These are phyloP conservation scores for Microcebus ravelobensis DNA, from an alignment of 2,113 vertebrate species.

Conservation along the genomic window DNA sequence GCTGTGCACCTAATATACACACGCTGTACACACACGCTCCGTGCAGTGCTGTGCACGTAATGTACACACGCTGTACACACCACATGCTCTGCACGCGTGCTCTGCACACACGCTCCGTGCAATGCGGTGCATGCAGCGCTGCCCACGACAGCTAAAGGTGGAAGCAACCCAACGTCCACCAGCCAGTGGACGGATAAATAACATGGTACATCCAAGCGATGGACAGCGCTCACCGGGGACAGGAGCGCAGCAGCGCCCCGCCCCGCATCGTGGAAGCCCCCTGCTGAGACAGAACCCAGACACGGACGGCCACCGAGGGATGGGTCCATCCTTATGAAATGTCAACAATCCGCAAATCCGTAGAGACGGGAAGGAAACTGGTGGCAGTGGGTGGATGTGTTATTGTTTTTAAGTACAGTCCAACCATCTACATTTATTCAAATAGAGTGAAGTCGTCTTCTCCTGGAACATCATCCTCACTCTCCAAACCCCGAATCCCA, in stretches of 20 bases:
- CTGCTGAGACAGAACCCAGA: background rate
- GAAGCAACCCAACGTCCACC: background rate
- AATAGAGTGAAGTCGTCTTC: too few species aligned
- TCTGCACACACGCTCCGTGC: rapidly evolving
- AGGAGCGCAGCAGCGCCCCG: rapidly evolving
- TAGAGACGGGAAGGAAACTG: background rate
- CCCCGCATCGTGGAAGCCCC: background rate
- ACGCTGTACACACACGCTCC: too few species aligned
- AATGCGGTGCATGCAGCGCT: rapidly evolving
- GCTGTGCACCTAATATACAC: too few species aligned
- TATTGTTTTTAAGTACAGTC: too few species aligned
- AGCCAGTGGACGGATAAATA: rapidly evolving
- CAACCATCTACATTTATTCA: too few species aligned
- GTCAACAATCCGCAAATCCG: background rate
- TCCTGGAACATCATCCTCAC: too few species aligned
- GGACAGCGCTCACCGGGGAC: background rate
- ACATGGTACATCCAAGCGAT: rapidly evolving
- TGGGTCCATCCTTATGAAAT: background rate
- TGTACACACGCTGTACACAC: background rate
- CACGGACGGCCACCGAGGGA: rapidly evolving
- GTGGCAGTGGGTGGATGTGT: rapidly evolving
- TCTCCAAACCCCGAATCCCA: too few species aligned
- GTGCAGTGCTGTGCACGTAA: too few species aligned
- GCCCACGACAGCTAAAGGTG: background rate
- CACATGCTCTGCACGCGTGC: too few species aligned